A percentile compares a stretch with the other conserved stretches of the same genome.
Conservation (phyloP, 2,797 vertebrate genomes). For the Acrossocheilus wenchowensis region DNA sequence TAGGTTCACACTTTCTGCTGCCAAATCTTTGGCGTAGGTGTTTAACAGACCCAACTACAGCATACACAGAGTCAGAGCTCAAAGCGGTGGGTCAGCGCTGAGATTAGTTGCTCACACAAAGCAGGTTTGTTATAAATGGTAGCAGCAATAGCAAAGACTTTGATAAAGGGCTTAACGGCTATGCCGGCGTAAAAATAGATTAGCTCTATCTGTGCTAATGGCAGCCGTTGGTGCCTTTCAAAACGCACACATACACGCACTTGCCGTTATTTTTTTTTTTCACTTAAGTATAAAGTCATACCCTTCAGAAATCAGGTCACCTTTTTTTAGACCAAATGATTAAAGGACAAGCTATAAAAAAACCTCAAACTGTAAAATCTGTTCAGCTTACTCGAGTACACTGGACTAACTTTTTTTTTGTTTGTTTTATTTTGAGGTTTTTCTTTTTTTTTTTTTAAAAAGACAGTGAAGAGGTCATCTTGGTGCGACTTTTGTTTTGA, state of each 20-base stretch:
- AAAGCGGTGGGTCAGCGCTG: conserved; percentile 22
- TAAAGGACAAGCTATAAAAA: conserved; percentile 34
- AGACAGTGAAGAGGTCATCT: not conserved
- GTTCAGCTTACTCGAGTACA: not conserved
- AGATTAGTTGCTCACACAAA: conserved; percentile 55
- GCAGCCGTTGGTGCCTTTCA: conserved; percentile 47
- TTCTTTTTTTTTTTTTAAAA: not conserved
- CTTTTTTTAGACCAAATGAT: conserved; percentile 41
- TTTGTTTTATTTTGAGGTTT: not conserved
- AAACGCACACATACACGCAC: conserved; percentile 21
- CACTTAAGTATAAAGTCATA: conserved; percentile 40
- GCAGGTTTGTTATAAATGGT: conserved; percentile 51
- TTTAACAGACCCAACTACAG: conserved; percentile 23
- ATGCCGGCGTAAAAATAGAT: conserved; percentile 61
- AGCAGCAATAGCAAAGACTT: conserved; percentile 54
- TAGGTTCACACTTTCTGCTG: conserved; percentile 37
- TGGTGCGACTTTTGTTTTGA: not conserved
- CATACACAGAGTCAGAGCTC: conserved; percentile 18
- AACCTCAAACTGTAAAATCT: not conserved
- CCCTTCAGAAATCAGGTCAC: conserved; percentile 49
- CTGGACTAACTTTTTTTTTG: not conserved
- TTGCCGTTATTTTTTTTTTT: conserved; percentile 28
- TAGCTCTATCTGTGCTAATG: conserved; percentile 57
- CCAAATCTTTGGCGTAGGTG: conserved; percentile 35
- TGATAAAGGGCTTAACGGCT: conserved; percentile 59